Evolutionary conservation across 2,113 vertebrate species (phyloP).

Genomic region (Brachyistius frenatus): DNA sequence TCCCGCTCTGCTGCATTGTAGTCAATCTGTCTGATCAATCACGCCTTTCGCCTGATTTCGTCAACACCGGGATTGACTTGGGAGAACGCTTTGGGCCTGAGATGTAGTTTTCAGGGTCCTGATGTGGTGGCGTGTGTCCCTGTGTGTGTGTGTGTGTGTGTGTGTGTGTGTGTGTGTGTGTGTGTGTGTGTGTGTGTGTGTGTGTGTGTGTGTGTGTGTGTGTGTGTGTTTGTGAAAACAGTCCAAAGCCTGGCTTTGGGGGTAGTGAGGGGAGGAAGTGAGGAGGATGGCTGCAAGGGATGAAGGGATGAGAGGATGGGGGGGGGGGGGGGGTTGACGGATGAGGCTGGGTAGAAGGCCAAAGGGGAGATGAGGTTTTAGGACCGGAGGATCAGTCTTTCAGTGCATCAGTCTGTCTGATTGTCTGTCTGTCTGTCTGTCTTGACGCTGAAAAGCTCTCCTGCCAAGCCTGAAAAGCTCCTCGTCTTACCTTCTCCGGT

Average conservation of each 20-base stretch:
- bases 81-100: conserved; percentile 58
- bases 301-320: conserved; percentile 59
- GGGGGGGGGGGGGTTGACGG: not conserved
- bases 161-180: conserved; percentile 27
- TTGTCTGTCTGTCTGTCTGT: conserved; percentile 39
- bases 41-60: conserved; percentile 78
- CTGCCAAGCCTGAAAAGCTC: conserved; percentile 61
- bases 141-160: conserved; percentile 24
- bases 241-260: conserved; percentile 65
- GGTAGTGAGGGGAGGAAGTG: conserved; percentile 46
- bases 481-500: conserved; percentile 43
- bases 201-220: too few relatives aligned
- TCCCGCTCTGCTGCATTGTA: conserved; percentile 45
- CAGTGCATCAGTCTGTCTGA: conserved; percentile 52
- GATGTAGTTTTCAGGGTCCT: conserved; percentile 52
- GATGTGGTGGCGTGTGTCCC: conserved; percentile 46
- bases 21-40: conserved; percentile 62
- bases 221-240: conserved; percentile 38
- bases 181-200: conserved; percentile 5
- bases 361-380: conserved; percentile 74
- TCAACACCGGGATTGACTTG: conserved; percentile 76
- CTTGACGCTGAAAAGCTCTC: conserved; percentile 53
- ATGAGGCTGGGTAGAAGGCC: conserved; percentile 58
- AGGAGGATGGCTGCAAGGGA: conserved; percentile 55
- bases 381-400: conserved; percentile 72